Evolutionary conservation across 2,113 vertebrate species (phyloP), one percentile per base, ranked within the genome.

Genomic region (Aldabrachelys gigantea): DNA sequence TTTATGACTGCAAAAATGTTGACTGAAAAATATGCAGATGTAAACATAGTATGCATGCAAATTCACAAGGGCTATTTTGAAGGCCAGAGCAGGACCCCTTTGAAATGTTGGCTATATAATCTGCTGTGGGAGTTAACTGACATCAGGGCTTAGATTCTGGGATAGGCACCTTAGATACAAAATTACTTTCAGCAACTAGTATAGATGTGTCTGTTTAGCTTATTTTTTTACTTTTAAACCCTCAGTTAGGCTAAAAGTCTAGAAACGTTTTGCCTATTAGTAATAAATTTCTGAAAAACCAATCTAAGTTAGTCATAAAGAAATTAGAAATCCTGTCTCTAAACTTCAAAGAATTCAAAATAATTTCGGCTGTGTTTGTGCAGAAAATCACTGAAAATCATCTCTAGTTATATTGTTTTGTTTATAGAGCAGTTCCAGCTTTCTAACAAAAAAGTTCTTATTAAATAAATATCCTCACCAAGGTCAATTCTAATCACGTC

Each of bases 331-430:
- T 65, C 57, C 21, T 80, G 3, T 87, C 78, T 88, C 80, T 78
- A 31, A 12, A 29, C 31, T 6, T 17, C 57, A 76, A 47, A 38
- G 5, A 50, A 80, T 10, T 21, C 41, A 38, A 27, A 83, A 82
- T 17, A 4, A 49, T 21, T 82, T 75, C 41, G 49, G 69, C 49
- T 86, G 27, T 85, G 54, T 19, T 1, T 3, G 47, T 85, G n/a
- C 38, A 4, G 19, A 56, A 84, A 88, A 47, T 3, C 10, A 27
- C 44, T 1, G 47, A 62, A 62, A 50, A 29, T 2, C 29, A 0
- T 5, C 25, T 19, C 11, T 52, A 5, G 38, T 31, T 72, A 50
- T 44, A 69, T 82, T 47, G 0, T 27, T 8, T 57, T 9, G 0
- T 52, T 83, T 79, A 24, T 3, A n/a, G 22, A 2, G 5, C 29